Conservation (phyloP, 2,888 invertebrate species). For the Thecophora atra region DNA sequence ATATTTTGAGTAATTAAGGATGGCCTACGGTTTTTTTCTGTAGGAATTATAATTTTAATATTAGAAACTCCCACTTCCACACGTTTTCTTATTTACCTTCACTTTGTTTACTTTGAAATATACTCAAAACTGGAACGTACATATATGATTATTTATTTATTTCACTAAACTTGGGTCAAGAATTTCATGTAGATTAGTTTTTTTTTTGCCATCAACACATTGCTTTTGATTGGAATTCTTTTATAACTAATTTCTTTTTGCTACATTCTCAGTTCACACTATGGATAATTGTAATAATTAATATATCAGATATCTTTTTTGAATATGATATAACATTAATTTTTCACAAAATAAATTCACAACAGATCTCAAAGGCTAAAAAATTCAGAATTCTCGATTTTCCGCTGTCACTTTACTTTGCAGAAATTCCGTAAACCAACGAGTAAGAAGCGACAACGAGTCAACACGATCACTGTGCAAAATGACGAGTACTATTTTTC, state of each 20-base stretch:
- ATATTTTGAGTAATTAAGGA: constrained; percentile 17
- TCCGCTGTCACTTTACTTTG: constrained; percentile 34
- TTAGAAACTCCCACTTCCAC: background rate
- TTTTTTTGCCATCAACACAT: background rate
- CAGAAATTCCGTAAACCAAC: constrained; percentile 37
- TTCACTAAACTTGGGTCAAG: constrained; percentile 1
- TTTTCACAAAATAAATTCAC: constrained; percentile 4
- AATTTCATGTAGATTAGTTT: constrained; percentile 14
- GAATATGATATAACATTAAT: constrained; percentile 6
- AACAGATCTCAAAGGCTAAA: background rate
- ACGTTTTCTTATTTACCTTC: constrained; percentile 24
- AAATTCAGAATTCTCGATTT: constrained; percentile 20
- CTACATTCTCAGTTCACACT: background rate
- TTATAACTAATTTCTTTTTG: background rate
- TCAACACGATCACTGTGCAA: constrained; percentile 25
- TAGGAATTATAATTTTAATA: background rate
- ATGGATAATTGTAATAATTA: background rate
- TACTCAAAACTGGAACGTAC: background rate
- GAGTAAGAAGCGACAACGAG: constrained; percentile 17
- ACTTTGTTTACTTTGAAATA: constrained; percentile 26
- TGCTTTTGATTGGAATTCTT: background rate
- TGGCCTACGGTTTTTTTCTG: background rate
- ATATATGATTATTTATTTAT: background rate
- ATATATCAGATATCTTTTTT: constrained; percentile 5
- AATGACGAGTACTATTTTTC: constrained; percentile 20